phyloP scores from a whole-genome alignment of 2,797 vertebrate species.

The Chiroxiphia lanceolata region DNA sequence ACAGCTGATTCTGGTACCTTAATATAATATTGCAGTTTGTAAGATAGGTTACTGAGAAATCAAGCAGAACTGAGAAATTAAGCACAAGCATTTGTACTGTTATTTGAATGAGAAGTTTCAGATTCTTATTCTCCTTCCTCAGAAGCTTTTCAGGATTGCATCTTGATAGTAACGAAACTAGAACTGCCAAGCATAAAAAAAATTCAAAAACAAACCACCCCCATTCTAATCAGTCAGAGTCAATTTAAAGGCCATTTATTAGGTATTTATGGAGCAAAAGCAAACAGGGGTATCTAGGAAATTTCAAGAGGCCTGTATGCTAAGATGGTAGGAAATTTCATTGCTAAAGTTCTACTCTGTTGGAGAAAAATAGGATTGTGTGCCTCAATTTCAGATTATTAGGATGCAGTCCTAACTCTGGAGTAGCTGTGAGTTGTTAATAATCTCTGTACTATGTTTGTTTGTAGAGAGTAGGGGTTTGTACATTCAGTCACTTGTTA shows the following conservation, averaged over 20 bases:
- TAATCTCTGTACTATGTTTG: background rate
- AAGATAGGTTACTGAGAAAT: background rate
- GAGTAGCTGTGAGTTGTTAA: background rate
- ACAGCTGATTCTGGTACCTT: background rate
- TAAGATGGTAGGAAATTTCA: background rate
- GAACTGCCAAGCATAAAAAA: background rate
- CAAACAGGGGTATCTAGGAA: background rate
- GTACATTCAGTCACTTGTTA: background rate
- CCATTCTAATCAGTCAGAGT: background rate
- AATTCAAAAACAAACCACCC: background rate
- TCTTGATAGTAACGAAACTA: background rate
- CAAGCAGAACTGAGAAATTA: background rate
- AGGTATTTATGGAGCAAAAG: background rate
- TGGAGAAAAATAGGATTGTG: background rate
- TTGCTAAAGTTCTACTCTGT: background rate
- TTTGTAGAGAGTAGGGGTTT: background rate
- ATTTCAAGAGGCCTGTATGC: background rate
- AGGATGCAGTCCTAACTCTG: background rate
- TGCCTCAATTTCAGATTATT: background rate
- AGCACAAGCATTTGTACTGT: background rate
- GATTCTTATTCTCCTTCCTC: background rate
- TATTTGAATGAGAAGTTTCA: background rate
- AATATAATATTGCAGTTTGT: background rate
- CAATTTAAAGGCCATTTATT: background rate
- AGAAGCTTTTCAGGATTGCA: background rate